Conservation (phyloP, 2,113 vertebrate species). For the Rhabdomys dilectus region DNA sequence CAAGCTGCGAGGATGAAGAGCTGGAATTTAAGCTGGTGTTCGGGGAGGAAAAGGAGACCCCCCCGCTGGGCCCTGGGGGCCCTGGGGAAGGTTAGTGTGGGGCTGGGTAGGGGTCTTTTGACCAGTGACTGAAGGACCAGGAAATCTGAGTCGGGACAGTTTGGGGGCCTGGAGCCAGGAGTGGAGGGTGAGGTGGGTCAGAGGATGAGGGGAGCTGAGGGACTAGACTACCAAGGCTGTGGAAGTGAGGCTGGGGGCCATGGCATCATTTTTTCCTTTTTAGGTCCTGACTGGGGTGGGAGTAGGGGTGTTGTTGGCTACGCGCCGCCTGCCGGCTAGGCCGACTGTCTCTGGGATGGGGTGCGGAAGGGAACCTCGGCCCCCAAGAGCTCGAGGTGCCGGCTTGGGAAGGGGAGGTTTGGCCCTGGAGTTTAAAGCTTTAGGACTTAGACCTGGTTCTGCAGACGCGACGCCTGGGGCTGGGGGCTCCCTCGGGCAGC, state of each 20-base stretch:
- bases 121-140: neutral
- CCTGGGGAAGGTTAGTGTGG: slow-evolving; percentile 84
- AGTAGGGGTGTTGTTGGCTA: slow-evolving; percentile 77
- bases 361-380: slow-evolving; percentile 26
- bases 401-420: neutral
- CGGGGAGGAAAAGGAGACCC: slow-evolving; percentile 85
- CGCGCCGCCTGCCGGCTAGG: slow-evolving; percentile 68
- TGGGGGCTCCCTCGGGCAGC: slow-evolving; percentile 45
- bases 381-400: neutral
- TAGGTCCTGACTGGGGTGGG: slow-evolving; percentile 78
- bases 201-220: slow-evolving; percentile 3
- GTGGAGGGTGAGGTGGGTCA: neutral
- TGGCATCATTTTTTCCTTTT: slow-evolving; percentile 81
- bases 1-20: slow-evolving; percentile 86
- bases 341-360: slow-evolving; percentile 68
- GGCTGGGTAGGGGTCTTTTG: slow-evolving; percentile 49
- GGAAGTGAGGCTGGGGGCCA: slow-evolving; percentile 76
- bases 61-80: slow-evolving; percentile 78
- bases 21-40: slow-evolving; percentile 87
- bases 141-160: neutral
- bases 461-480: neutral
- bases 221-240: neutral
- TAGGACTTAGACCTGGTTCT: neutral
- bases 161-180: neutral
- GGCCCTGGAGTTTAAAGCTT: neutral